Conservation (phyloP, 2,888 invertebrate species). For the Andrena haemorrhoa region DNA sequence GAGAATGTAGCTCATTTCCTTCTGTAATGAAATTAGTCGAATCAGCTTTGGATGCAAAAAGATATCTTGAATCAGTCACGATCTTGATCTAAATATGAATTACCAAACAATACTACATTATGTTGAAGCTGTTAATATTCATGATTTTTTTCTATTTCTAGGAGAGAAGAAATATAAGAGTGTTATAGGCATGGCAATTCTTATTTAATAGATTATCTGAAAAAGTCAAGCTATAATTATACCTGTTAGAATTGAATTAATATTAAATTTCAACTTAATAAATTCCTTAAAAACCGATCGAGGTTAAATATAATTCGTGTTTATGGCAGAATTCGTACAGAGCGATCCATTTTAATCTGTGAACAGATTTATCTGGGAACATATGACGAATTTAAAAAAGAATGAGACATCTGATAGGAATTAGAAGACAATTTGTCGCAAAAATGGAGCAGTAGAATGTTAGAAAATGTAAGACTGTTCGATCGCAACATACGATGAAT, state of each 20-base stretch:
- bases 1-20: neutral
- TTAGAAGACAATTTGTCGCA: too few relatives aligned
- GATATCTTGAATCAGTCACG: slow-evolving; percentile 62
- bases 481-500: too few relatives aligned
- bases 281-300: neutral
- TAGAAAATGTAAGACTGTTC: too few relatives aligned
- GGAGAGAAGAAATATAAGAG: slow-evolving; percentile 25
- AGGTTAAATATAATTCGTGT: neutral
- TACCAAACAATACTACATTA: slow-evolving; percentile 76
- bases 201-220: slow-evolving; percentile 78
- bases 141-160: slow-evolving; percentile 20
- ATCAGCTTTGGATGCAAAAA: slow-evolving; percentile 45
- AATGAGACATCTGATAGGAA: neutral
- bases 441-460: too few relatives aligned
- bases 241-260: slow-evolving; percentile 47
- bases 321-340: neutral
- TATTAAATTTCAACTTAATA: slow-evolving; percentile 14
- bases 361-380: slow-evolving; percentile 7
- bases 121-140: slow-evolving; percentile 61
- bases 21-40: slow-evolving; percentile 8
- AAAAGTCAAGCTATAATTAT: slow-evolving; percentile 74
- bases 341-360: slow-evolving; percentile 16
- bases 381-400: slow-evolving; percentile 1
- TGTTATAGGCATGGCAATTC: slow-evolving; percentile 74
- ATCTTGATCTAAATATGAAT: slow-evolving; percentile 78